Percentiles rank a stretch among this genome's conserved stretches.
These are phyloP conservation scores for Acrobasis repandana DNA, from an alignment of 2,888 invertebrate genomes.

Conservation along the genomic window DNA sequence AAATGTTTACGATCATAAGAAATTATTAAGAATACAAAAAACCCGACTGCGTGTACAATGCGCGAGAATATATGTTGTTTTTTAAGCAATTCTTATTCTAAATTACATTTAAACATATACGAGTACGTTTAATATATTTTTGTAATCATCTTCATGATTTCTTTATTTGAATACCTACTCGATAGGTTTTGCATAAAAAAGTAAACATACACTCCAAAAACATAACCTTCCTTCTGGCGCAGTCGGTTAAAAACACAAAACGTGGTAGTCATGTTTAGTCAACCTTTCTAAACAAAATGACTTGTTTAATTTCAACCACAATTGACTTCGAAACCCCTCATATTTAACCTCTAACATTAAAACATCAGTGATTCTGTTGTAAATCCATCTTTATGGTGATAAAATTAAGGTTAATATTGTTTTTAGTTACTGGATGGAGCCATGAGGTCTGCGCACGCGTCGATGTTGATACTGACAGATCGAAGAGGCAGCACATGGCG, in stretches of 20 bases:
- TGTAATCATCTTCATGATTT: too few relatives aligned
- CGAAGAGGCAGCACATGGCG: conserved; percentile 68
- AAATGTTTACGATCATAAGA: too few relatives aligned
- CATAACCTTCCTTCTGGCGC: too few relatives aligned
- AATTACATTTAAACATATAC: too few relatives aligned
- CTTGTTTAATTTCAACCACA: conserved; percentile 17
- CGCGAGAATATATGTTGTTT: too few relatives aligned
- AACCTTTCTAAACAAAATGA: conserved; percentile 12
- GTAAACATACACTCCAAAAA: too few relatives aligned
- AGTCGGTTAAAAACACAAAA: conserved; percentile 7
- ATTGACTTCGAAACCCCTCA: conserved; percentile 18
- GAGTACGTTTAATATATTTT: too few relatives aligned
- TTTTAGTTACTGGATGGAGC: conserved; percentile 13
- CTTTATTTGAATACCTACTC: too few relatives aligned
- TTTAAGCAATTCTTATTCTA: too few relatives aligned
- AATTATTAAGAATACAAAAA: too few relatives aligned
- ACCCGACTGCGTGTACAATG: too few relatives aligned
- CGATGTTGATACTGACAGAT: conserved; percentile 71
- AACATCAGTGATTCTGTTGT: background rate
- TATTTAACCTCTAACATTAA: conserved; percentile 14
- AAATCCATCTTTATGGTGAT: conserved; percentile 3
- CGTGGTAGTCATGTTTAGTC: background rate
- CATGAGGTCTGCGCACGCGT: conserved; percentile 53
- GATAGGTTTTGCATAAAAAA: too few relatives aligned
- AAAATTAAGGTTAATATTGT: conserved; percentile 18